A percentile compares a stretch with the other conserved stretches of the same genome.
Evolutionary conservation across 2,797 vertebrate genomes (phyloP).

Genomic region (Myotis findleyi): DNA sequence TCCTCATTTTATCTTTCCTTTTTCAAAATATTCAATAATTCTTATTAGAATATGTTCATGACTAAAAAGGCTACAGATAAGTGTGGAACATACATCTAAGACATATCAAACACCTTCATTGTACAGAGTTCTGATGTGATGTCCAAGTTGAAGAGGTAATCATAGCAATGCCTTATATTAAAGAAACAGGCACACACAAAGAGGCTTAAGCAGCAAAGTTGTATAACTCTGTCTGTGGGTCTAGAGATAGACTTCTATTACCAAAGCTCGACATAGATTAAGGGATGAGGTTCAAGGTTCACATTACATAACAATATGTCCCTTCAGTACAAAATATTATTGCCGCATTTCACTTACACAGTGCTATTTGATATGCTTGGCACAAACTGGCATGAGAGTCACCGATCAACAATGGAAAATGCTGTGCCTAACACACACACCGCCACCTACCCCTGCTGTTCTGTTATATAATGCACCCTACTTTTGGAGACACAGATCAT

Average conservation of each 20-base stretch:
- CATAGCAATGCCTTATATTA: neutral
- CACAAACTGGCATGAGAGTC: neutral
- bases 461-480: neutral
- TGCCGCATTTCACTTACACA: conserved; percentile 24
- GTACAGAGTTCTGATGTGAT: neutral
- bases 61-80: neutral
- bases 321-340: conserved; percentile 52
- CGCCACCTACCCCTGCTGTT: neutral
- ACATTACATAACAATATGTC: neutral
- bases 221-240: neutral
- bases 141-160: conserved; percentile 9
- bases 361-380: conserved; percentile 33
- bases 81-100: neutral
- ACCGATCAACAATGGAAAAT: neutral
- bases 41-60: neutral
- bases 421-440: neutral
- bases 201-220: conserved; percentile 37
- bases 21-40: neutral
- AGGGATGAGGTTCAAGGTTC: conserved; percentile 63
- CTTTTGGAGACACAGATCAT: neutral
- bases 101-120: neutral
- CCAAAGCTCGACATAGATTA: conserved; percentile 37
- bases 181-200: neutral
- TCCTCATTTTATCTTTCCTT: neutral
- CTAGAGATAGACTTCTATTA: neutral